A percentile compares a stretch with the other conserved stretches of the same genome.
Conservation (phyloP, 1,140 invertebrate species). For the Eupeodes corollae region DNA sequence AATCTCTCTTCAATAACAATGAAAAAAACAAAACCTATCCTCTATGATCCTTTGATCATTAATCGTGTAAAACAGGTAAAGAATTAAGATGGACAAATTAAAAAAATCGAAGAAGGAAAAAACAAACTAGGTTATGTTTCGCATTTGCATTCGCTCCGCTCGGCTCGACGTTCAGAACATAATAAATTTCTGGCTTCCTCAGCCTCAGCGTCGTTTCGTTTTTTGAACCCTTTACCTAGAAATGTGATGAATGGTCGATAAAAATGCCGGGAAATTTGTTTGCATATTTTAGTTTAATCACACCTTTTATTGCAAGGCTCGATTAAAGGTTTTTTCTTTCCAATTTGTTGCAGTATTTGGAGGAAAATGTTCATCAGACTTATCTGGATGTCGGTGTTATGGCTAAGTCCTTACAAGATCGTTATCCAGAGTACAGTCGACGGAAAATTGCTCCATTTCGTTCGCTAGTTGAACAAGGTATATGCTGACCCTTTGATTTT, state of each 20-base stretch:
- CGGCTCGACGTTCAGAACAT: neutral
- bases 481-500: constrained; percentile 33
- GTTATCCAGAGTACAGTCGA: constrained; percentile 56
- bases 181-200: neutral
- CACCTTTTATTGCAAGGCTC: constrained; percentile 4
- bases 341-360: constrained; percentile 50
- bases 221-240: neutral
- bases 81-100: neutral
- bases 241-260: constrained; percentile 1
- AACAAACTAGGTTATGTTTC: constrained; percentile 5
- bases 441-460: constrained; percentile 56
- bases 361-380: constrained; percentile 57
- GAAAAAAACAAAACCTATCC: constrained; percentile 27
- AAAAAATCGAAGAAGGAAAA: neutral
- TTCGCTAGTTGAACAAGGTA: constrained; percentile 50
- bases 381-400: constrained; percentile 62
- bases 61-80: constrained; percentile 31
- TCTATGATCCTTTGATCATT: constrained; percentile 29
- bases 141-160: neutral
- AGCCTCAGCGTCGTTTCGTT: neutral
- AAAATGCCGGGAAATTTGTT: neutral
- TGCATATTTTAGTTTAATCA: neutral
- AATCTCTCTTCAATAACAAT: constrained; percentile 19
- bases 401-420: constrained; percentile 56
- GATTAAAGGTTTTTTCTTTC: neutral